Evolutionary conservation across 2,113 vertebrate species (phyloP).

Genomic region (Psammodynastes pulverulentus): DNA sequence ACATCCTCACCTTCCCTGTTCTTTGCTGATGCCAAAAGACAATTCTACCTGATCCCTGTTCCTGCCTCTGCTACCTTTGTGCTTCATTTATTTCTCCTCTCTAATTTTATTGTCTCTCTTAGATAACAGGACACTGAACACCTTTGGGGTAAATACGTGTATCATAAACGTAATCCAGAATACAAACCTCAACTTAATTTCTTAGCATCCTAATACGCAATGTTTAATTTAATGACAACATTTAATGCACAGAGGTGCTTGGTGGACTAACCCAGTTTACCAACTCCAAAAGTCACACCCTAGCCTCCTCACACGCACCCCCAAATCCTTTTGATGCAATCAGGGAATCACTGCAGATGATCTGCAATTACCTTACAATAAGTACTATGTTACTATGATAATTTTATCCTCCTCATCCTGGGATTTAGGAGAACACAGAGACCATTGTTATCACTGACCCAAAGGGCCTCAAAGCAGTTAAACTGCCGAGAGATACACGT

Average conservation of each 20-base stretch:
- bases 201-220: neutral
- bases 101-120: neutral
- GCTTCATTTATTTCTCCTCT: conserved; percentile 1
- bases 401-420: neutral
- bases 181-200: neutral
- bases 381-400: neutral
- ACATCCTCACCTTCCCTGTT: conserved; percentile 28
- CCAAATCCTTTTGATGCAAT: neutral
- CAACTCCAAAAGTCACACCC: neutral
- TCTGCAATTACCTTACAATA: neutral
- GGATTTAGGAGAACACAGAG: neutral
- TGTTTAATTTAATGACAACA: neutral
- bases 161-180: neutral
- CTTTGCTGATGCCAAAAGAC: conserved; percentile 27
- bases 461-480: neutral
- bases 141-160: neutral
- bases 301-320: neutral
- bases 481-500: neutral
- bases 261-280: neutral
- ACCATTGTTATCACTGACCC: neutral
- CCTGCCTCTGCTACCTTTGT: conserved; percentile 43
- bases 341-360: neutral
- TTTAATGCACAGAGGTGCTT: neutral
- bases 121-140: neutral
- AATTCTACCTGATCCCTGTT: conserved; percentile 35